These are phyloP conservation scores for Morpho deidamia DNA, from an alignment of 2,888 invertebrate species.

Conservation along the genomic window DNA sequence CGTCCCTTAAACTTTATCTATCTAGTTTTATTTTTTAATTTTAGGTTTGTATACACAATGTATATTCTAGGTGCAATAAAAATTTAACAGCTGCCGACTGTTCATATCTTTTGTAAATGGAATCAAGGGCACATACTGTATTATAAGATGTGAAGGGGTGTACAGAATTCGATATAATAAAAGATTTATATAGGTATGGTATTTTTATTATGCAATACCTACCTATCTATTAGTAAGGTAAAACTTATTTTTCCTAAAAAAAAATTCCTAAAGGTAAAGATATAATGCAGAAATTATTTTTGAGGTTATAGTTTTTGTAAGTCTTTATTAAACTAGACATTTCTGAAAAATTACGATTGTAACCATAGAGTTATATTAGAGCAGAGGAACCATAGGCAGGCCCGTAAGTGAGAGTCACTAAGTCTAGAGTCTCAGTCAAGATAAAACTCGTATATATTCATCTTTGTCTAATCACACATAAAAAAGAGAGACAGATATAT, in stretches of 20 bases:
- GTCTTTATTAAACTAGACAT: too few relatives aligned
- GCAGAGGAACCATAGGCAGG: too few relatives aligned
- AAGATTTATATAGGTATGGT: background rate
- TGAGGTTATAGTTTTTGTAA: too few relatives aligned
- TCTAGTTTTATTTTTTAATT: slow-evolving; percentile 13
- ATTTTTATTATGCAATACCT: background rate
- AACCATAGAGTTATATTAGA: too few relatives aligned
- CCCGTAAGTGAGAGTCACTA: too few relatives aligned
- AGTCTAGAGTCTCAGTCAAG: too few relatives aligned
- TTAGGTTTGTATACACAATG: slow-evolving; percentile 12
- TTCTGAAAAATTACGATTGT: too few relatives aligned
- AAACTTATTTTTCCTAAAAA: background rate
- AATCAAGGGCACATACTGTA: slow-evolving; percentile 9
- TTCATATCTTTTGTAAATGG: background rate
- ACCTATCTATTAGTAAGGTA: background rate
- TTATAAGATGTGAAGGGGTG: background rate
- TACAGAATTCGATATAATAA: background rate
- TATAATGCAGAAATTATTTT: too few relatives aligned
- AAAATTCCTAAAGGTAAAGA: too few relatives aligned
- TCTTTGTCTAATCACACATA: too few relatives aligned
- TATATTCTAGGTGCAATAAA: slow-evolving; percentile 10
- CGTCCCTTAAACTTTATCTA: background rate
- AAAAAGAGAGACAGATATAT: too few relatives aligned
- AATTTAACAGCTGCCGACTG: background rate
- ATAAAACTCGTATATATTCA: too few relatives aligned